Evolutionary conservation across 1,140 invertebrate genomes (phyloP).

Genomic region (Drosophila pseudoobscura): DNA sequence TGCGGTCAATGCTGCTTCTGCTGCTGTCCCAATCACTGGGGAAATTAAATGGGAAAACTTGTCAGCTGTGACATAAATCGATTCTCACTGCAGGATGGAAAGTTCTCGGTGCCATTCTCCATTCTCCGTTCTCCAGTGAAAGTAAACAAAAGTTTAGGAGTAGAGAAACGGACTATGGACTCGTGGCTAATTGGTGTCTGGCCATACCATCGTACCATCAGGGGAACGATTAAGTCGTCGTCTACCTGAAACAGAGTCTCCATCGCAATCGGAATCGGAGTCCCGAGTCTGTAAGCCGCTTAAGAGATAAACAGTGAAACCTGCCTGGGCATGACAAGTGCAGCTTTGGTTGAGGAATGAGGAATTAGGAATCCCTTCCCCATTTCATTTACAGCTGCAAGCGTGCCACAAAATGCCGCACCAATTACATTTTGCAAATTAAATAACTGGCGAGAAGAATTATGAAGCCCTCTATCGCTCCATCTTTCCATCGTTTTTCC

Average conservation of each 20-base stretch:
- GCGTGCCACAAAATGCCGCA: slow-evolving; percentile 34
- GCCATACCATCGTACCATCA: slow-evolving; percentile 10
- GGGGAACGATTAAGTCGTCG: slow-evolving; percentile 35
- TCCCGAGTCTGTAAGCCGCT: slow-evolving; percentile 21
- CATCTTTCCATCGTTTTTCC: background rate
- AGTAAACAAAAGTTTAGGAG: slow-evolving; percentile 24
- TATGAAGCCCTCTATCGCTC: slow-evolving; percentile 42
- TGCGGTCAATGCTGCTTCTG: too few relatives aligned
- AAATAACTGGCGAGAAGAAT: slow-evolving; percentile 52
- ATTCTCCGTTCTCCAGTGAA: slow-evolving; percentile 18
- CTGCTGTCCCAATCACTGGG: slow-evolving; percentile 38
- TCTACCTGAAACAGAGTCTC: too few relatives aligned
- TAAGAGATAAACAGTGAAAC: slow-evolving; percentile 36
- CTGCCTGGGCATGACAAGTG: slow-evolving; percentile 36
- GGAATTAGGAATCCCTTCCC: too few relatives aligned
- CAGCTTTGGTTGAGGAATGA: slow-evolving; percentile 17
- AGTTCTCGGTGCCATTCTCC: slow-evolving; percentile 9
- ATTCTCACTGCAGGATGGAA: slow-evolving; percentile 20
- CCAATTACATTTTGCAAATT: slow-evolving; percentile 70
- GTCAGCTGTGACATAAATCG: slow-evolving; percentile 39
- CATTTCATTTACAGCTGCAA: background rate
- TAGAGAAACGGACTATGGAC: background rate
- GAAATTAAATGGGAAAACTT: slow-evolving; percentile 61
- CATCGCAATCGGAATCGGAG: too few relatives aligned
- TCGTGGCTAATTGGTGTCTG: slow-evolving; percentile 46